Percentiles rank a stretch among this genome's conserved stretches.
Evolutionary conservation across 37 sponge, comb jelly and placozoan species (phyloP).

Genomic region (Aplysina aerophoba): DNA sequence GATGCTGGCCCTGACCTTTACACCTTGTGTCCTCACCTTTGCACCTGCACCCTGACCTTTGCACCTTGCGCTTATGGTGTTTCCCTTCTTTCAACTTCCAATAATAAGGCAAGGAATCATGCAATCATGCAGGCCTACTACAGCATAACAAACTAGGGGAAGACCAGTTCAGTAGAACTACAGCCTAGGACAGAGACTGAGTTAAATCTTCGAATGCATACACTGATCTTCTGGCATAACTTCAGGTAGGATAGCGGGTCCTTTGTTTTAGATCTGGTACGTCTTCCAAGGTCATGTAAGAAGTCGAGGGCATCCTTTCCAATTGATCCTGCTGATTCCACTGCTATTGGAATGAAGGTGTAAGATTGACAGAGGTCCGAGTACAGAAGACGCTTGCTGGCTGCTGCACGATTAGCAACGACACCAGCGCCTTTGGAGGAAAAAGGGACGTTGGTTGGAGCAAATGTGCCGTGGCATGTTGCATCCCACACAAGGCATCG

Average conservation of each 20-base stretch:
- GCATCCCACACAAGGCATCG: slow-evolving; percentile 13
- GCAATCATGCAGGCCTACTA: no score
- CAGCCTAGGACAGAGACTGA: slow-evolving; percentile 11
- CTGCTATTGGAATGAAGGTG: slow-evolving; percentile 1
- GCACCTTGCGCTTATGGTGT: no score
- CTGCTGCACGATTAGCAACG: slow-evolving; percentile 20
- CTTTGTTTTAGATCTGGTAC: background rate
- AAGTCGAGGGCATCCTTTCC: background rate
- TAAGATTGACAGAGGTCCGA: background rate
- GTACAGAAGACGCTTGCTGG: background rate
- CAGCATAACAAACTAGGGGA: no score
- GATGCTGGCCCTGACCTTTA: no score
- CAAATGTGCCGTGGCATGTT: slow-evolving; percentile 26
- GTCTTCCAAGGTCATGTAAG: background rate
- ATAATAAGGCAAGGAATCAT: no score
- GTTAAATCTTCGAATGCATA: slow-evolving; percentile 23
- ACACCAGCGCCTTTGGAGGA: background rate
- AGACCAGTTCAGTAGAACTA: background rate
- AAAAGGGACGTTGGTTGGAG: slow-evolving; percentile 7
- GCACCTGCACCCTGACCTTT: no score
- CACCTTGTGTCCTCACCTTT: no score
- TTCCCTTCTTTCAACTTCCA: no score
- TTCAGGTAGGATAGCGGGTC: slow-evolving; percentile 8
- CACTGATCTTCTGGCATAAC: background rate
- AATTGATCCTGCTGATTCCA: slow-evolving; percentile 16